phyloP scores from a whole-genome alignment of 2,888 invertebrate species.

The Scrobipalpa atriplicella region DNA sequence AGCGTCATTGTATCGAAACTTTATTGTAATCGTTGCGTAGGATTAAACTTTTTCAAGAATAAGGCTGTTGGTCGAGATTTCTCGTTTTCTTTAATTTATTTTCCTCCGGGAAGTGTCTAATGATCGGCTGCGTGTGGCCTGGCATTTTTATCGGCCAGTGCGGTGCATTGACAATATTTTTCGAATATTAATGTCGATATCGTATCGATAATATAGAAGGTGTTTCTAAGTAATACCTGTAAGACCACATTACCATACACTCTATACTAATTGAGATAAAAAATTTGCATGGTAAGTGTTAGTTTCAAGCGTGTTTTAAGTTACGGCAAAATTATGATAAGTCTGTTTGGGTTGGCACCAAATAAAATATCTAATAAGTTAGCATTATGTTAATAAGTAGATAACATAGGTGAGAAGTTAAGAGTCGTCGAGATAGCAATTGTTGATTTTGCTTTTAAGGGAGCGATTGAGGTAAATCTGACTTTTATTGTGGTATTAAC shows the following conservation, averaged over 20 bases:
- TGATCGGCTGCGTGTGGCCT: conserved; percentile 80
- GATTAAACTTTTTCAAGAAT: conserved; percentile 54
- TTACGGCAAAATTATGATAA: conserved; percentile 33
- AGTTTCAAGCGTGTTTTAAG: conserved; percentile 36
- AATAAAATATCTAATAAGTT: conserved; percentile 39
- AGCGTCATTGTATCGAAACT: conserved; percentile 36
- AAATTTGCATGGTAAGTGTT: conserved; percentile 44
- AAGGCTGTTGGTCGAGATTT: conserved; percentile 71
- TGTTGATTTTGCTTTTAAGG: background rate
- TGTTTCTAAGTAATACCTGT: conserved; percentile 47
- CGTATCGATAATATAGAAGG: conserved; percentile 58
- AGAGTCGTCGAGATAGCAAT: background rate
- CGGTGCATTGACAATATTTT: conserved; percentile 78
- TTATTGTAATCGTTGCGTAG: conserved; percentile 34
- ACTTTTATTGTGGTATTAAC: background rate
- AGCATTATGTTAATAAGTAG: conserved; percentile 19
- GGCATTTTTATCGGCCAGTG: conserved; percentile 78
- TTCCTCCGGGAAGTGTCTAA: conserved; percentile 79
- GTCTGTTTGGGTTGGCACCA: conserved; percentile 35
- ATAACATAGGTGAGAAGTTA: conserved; percentile 10
- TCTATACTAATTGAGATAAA: conserved; percentile 54
- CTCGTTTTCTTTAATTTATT: conserved; percentile 82
- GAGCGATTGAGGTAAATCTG: background rate
- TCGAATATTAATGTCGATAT: conserved; percentile 71
- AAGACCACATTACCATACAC: conserved; percentile 38